Conservation (phyloP, 2,888 invertebrate genomes). For the Coelopa pilipes region DNA sequence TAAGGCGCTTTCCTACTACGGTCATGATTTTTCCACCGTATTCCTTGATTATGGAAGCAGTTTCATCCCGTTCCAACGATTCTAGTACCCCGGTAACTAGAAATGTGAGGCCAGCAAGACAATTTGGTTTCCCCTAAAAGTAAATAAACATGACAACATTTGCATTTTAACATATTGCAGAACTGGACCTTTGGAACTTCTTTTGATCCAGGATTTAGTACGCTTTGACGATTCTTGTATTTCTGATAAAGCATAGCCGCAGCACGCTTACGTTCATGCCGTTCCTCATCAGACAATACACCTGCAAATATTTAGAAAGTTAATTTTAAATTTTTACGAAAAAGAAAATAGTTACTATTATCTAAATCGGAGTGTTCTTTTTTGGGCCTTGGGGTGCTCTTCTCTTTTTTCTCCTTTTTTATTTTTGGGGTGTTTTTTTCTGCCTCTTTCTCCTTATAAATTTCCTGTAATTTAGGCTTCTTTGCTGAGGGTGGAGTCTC, state of each 20-base stretch:
- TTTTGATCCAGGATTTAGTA: conserved; percentile 84
- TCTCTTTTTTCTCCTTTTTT: conserved; percentile 45
- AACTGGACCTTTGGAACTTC: conserved; percentile 79
- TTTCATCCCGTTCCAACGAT: conserved; percentile 86
- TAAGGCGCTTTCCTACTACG: conserved; percentile 80
- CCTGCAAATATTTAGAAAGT: conserved; percentile 42
- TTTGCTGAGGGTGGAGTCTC: neutral
- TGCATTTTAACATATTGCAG: conserved; percentile 11
- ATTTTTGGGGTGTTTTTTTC: conserved; percentile 41
- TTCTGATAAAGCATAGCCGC: conserved; percentile 77
- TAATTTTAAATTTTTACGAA: neutral
- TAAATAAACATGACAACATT: neutral
- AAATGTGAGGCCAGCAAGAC: conserved; percentile 77
- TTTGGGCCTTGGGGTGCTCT: conserved; percentile 33
- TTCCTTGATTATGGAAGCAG: conserved; percentile 76
- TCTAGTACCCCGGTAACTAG: conserved; percentile 88
- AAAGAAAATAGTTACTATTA: conserved; percentile 50
- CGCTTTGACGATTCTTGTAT: conserved; percentile 82
- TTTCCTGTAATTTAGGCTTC: conserved; percentile 30
- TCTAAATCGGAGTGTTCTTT: conserved; percentile 53
- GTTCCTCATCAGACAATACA: conserved; percentile 72
- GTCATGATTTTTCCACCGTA: conserved; percentile 84
- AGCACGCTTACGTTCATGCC: conserved; percentile 75
- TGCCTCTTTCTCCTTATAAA: conserved; percentile 27
- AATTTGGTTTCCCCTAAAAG: conserved; percentile 76